phyloP scores from a whole-genome alignment of 2,797 vertebrate genomes.

The Sebastes melanostomus region DNA sequence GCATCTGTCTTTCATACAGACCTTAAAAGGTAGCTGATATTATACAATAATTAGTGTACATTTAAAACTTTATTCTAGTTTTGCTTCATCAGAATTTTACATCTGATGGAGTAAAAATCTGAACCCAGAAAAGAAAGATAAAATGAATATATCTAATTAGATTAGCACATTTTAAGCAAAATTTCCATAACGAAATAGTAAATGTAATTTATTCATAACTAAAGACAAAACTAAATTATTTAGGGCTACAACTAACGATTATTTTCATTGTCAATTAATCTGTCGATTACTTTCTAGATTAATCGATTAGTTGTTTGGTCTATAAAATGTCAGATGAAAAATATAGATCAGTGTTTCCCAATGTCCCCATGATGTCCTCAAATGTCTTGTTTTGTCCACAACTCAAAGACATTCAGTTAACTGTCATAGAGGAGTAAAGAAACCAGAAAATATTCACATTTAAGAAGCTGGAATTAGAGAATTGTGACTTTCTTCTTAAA shows the following conservation, averaged over 20 bases:
- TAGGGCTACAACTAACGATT: neutral
- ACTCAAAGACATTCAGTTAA: too few relatives aligned
- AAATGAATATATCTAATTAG: neutral
- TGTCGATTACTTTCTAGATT: accelerated
- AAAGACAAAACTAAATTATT: neutral
- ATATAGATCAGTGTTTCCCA: too few relatives aligned
- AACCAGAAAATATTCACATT: too few relatives aligned
- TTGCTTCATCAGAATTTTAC: neutral
- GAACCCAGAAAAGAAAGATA: neutral
- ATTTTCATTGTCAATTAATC: neutral
- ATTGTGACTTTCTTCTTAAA: accelerated
- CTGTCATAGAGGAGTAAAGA: too few relatives aligned
- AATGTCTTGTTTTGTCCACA: too few relatives aligned
- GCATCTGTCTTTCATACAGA: neutral
- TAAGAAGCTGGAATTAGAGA: too few relatives aligned
- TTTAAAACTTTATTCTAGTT: neutral
- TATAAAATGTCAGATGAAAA: too few relatives aligned
- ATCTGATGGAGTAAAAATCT: neutral
- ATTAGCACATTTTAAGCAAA: neutral
- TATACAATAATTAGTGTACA: neutral
- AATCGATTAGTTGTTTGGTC: too few relatives aligned
- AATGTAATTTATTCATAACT: neutral
- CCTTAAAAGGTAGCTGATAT: neutral
- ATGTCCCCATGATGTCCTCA: too few relatives aligned
- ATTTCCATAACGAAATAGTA: neutral